Base-by-base conservation (phyloP, 2,113 vertebrate species). In the Halcyon senegalensis region DNA sequence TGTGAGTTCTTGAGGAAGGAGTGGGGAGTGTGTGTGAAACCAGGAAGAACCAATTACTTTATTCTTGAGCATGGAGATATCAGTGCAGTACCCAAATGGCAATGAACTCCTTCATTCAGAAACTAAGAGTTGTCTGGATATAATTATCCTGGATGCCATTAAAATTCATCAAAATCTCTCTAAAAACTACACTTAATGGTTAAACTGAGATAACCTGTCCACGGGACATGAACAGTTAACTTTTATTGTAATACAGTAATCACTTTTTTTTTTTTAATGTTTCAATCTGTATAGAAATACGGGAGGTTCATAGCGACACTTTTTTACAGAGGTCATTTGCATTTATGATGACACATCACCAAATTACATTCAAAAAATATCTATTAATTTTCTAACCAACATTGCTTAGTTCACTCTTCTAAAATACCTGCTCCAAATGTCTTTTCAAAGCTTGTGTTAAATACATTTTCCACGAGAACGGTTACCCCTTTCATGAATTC, bases 141-240 rank as follows among this genome's bases (percentile, higher is more conserved):
- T 60, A 89, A 95, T 88, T 83, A 77, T 50, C 89, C 75, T n/a
- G 37, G 24, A 89, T 93, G 44, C 66, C 88, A 96, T 96, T 95
- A 70, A 96, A 97, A 94, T 93, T 64, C 95, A 96, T 92, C 39
- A n/a, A 75, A 95, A 93, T 70, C 53, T 97, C 64, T 92, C 84
- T 64, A 89, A 94, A 83, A 95, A 86, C 89, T 90, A 58, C 91
- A 90, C 78, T 39, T 62, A 94, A 93, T 70, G 58, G 64, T 58
- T 93, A 70, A 94, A 95, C 87, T 85, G 79, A 97, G 77, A 91
- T 89, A 96, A 69, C 33, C 69, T 88, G 33, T 41, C 75, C 73
- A 90, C 69, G 79, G 87, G 74, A 66, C 27, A 73, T 1, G 5
- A 90, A 84, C 41, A 84, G 50, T 53, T 97, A 96, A 93, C 73